phyloP scores from a whole-genome alignment of 1,140 invertebrate species.

The Goniozus legneri region DNA sequence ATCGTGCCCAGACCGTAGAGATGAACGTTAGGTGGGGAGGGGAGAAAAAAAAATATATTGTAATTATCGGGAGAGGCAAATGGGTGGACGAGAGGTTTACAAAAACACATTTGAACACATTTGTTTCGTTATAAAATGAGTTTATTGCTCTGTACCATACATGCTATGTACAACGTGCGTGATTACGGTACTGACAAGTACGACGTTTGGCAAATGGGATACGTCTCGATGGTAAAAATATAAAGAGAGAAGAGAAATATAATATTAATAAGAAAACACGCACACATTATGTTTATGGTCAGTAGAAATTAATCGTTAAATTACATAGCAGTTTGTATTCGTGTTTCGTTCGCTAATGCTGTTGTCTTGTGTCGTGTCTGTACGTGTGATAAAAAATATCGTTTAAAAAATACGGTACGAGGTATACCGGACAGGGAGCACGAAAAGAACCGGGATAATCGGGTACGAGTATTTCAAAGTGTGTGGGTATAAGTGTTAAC shows the following conservation, averaged over 20 bases:
- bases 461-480: slow-evolving; percentile 29
- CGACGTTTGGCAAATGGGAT: slow-evolving; percentile 43
- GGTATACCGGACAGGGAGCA: slow-evolving; percentile 8
- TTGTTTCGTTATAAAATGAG: slow-evolving; percentile 53
- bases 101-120: neutral
- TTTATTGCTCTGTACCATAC: slow-evolving; percentile 54
- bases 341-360: no score
- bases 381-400: slow-evolving; percentile 7
- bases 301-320: slow-evolving; percentile 22
- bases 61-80: no score
- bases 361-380: no score
- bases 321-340: slow-evolving; percentile 19
- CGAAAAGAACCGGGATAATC: slow-evolving; percentile 10
- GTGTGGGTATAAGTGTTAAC: slow-evolving; percentile 34
- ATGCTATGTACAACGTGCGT: slow-evolving; percentile 51
- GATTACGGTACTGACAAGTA: slow-evolving; percentile 49
- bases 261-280: slow-evolving; percentile 20
- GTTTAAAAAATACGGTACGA: slow-evolving; percentile 14
- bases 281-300: slow-evolving; percentile 16
- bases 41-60: neutral
- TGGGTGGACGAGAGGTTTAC: no score
- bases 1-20: no score
- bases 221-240: slow-evolving; percentile 45
- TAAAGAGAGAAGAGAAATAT: slow-evolving; percentile 28
- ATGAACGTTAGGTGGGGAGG: neutral